Percentiles rank a stretch among this genome's conserved stretches.
These are phyloP conservation scores for Squalus acanthias DNA, from an alignment of 2,797 vertebrate genomes.

Conservation along the genomic window DNA sequence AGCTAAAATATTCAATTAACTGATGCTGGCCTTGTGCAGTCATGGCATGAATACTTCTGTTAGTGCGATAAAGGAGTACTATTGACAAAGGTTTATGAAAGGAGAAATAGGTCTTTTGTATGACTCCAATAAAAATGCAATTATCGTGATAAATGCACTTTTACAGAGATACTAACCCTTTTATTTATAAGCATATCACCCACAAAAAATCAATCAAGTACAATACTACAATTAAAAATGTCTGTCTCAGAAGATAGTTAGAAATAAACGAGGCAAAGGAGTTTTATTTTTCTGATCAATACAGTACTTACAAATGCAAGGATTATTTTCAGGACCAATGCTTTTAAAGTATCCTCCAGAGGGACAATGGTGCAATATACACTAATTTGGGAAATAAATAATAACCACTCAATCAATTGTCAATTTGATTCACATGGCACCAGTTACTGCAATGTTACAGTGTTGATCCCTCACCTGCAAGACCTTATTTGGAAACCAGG, in stretches of 20 bases:
- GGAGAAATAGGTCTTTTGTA: conserved; percentile 13
- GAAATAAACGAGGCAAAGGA: not conserved
- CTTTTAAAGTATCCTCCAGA: not conserved
- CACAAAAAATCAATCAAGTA: not conserved
- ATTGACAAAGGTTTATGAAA: conserved; percentile 17
- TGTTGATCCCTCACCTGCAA: not conserved
- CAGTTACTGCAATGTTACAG: not conserved
- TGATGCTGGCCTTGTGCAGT: not conserved
- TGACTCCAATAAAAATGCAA: conserved; percentile 27
- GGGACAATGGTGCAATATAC: not conserved
- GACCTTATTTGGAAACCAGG: not conserved
- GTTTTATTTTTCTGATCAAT: conserved; percentile 26
- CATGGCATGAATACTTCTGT: not conserved
- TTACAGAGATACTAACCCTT: not conserved
- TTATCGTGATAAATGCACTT: conserved; percentile 16
- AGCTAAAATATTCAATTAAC: conserved; percentile 37
- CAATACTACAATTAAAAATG: not conserved
- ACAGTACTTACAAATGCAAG: conserved; percentile 15
- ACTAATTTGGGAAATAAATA: not conserved
- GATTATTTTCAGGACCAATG: not conserved
- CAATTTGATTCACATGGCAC: not conserved
- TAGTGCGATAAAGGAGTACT: conserved; percentile 18
- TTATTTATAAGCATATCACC: conserved; percentile 13
- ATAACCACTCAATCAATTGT: not conserved
- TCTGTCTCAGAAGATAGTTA: conserved; percentile 18